Evolutionary conservation across 1,140 invertebrate species (phyloP).

Genomic region (Platyscapa corneri): DNA sequence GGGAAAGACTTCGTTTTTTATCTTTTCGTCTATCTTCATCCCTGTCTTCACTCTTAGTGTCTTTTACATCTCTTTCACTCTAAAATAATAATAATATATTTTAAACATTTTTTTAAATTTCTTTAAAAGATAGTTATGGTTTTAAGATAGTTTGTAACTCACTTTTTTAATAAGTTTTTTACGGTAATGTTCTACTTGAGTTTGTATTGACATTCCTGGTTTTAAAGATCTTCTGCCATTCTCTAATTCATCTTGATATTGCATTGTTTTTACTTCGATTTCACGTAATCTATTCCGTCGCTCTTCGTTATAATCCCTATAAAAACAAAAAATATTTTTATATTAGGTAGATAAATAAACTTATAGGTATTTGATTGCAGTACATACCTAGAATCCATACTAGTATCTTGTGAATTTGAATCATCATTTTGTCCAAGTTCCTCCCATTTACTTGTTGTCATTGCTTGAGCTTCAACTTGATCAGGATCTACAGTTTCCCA

Average conservation of each 20-base stretch:
- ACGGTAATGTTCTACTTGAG: constrained; percentile 94
- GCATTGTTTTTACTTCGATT: constrained; percentile 95
- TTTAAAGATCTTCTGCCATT: constrained; percentile 86
- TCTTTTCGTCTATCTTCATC: constrained; percentile 69
- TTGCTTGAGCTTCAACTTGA: constrained; percentile 88
- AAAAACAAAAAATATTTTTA: neutral
- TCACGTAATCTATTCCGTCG: constrained; percentile 89
- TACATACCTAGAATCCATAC: constrained; percentile 71
- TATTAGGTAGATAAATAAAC: neutral
- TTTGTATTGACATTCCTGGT: constrained; percentile 83
- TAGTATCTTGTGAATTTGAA: constrained; percentile 72
- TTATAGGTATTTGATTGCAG: neutral
- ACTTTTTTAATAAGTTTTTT: constrained; percentile 92
- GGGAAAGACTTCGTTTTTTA: constrained; percentile 69
- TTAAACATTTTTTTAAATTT: too few species aligned
- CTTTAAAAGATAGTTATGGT: neutral
- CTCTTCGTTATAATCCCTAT: constrained; percentile 81
- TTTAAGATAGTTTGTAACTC: constrained; percentile 47
- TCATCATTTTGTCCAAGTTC: constrained; percentile 78
- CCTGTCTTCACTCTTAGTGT: constrained; percentile 68
- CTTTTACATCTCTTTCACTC: constrained; percentile 71
- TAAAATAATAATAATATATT: constrained; percentile 50
- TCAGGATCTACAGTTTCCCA: constrained; percentile 97
- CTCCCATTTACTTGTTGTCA: constrained; percentile 93
- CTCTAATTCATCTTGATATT: constrained; percentile 97